A percentile compares a stretch with the other conserved stretches of the same genome.
These are phyloP conservation scores for Calephelis nemesis DNA, from an alignment of 1,140 invertebrate genomes.

Conservation along the genomic window DNA sequence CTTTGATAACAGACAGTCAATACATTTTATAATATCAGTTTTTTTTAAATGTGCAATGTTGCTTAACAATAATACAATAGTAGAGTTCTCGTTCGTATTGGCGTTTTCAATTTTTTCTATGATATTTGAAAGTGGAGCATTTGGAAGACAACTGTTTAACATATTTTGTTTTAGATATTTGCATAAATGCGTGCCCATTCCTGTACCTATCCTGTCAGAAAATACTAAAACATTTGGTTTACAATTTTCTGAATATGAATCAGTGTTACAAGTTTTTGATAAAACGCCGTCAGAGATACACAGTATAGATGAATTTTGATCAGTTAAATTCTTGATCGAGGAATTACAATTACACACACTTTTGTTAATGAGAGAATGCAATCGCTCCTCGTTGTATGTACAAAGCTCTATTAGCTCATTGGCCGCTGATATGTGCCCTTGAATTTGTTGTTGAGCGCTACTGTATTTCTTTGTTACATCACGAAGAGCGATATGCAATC, in stretches of 20 bases:
- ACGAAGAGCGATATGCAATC: neutral
- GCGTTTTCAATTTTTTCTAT: neutral
- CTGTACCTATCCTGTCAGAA: neutral
- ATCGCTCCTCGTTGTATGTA: slow-evolving; percentile 2
- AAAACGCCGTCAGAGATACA: neutral
- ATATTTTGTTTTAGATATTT: neutral
- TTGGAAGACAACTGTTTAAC: neutral
- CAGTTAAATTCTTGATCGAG: neutral
- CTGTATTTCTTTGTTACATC: neutral
- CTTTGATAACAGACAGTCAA: neutral
- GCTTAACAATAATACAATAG: neutral
- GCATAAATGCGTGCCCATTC: neutral
- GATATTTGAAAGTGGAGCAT: neutral
- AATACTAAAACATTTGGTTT: neutral
- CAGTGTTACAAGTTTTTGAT: neutral
- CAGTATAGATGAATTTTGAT: neutral
- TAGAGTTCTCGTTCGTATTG: neutral
- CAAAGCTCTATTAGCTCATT: neutral
- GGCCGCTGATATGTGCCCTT: neutral
- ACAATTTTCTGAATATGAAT: neutral
- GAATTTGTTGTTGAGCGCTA: neutral
- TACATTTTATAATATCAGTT: neutral
- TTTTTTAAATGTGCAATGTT: neutral
- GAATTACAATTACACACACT: neutral
- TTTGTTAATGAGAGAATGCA: neutral